Conservation (phyloP, 2,113 vertebrate genomes). For the Albula goreensis region DNA sequence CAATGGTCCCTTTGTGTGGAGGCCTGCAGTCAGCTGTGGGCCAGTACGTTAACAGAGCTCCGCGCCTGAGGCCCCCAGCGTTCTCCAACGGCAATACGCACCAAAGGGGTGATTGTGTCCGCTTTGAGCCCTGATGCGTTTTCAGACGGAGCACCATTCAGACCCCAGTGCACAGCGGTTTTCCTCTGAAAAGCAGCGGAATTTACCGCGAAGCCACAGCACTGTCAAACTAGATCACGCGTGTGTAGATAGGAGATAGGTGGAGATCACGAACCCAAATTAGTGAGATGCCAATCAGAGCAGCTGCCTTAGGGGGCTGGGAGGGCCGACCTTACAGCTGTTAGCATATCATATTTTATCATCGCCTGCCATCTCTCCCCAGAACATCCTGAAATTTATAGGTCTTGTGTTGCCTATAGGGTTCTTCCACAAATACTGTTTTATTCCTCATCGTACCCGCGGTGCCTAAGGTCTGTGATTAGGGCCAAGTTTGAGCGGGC, state of each 20-base stretch:
- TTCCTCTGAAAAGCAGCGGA: background rate
- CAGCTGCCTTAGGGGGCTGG: constrained; percentile 29
- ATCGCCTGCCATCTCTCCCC: constrained; percentile 27
- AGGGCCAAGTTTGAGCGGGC: constrained; percentile 31
- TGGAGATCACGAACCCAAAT: constrained; percentile 34
- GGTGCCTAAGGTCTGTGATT: constrained; percentile 34
- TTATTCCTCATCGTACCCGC: background rate
- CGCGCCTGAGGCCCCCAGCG: background rate
- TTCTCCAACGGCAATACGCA: background rate
- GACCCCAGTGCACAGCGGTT: background rate
- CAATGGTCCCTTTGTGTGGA: background rate
- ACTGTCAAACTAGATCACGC: constrained; percentile 46
- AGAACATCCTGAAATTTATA: constrained; percentile 48
- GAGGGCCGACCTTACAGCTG: constrained; percentile 45
- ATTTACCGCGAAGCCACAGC: constrained; percentile 16
- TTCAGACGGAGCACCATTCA: background rate
- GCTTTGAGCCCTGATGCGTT: background rate
- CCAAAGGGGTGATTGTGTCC: background rate
- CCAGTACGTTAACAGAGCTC: background rate
- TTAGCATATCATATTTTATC: constrained; percentile 51
- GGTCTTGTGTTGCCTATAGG: constrained; percentile 36
- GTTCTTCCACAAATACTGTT: constrained; percentile 13
- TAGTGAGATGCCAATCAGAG: constrained; percentile 45
- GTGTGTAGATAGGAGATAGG: constrained; percentile 36
- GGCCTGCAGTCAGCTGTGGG: background rate